Evolutionary conservation across 2,888 invertebrate genomes (phyloP).

Genomic region (Hirtodrosophila alboralis): DNA sequence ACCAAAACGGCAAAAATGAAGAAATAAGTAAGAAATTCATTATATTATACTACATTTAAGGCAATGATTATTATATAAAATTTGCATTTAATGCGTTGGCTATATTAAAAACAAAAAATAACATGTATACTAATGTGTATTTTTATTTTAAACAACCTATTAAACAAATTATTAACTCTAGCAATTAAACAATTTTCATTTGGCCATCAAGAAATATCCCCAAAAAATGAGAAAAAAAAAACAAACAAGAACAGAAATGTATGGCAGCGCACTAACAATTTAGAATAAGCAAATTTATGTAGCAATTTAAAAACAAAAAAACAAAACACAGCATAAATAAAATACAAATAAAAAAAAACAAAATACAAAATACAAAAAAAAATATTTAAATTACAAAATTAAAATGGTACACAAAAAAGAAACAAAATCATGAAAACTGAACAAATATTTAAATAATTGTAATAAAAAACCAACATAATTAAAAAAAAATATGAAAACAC

Average conservation of each 20-base stretch:
- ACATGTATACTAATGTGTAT: conserved; percentile 68
- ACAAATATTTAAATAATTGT: conserved; percentile 80
- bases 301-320: conserved; percentile 65
- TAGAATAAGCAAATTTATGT: conserved; percentile 70
- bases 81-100: conserved; percentile 77
- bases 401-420: conserved; percentile 63
- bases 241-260: conserved; percentile 20
- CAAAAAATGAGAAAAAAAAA: conserved; percentile 7
- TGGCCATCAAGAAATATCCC: conserved; percentile 48
- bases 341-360: conserved; percentile 26
- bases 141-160: conserved; percentile 68
- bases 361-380: conserved; percentile 28
- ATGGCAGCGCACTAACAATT: conserved; percentile 59
- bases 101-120: conserved; percentile 43
- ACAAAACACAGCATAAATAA: conserved; percentile 20
- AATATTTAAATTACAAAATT: conserved; percentile 66
- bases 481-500: conserved; percentile 22
- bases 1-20: conserved; percentile 60
- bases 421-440: conserved; percentile 53
- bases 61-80: conserved; percentile 51
- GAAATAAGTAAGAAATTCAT: conserved; percentile 34
- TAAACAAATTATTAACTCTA: conserved; percentile 68
- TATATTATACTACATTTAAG: conserved; percentile 44
- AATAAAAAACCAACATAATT: conserved; percentile 74
- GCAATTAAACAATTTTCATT: conserved; percentile 52